Conservation (phyloP, 2,888 invertebrate genomes). For the Drosophila putrida region DNA sequence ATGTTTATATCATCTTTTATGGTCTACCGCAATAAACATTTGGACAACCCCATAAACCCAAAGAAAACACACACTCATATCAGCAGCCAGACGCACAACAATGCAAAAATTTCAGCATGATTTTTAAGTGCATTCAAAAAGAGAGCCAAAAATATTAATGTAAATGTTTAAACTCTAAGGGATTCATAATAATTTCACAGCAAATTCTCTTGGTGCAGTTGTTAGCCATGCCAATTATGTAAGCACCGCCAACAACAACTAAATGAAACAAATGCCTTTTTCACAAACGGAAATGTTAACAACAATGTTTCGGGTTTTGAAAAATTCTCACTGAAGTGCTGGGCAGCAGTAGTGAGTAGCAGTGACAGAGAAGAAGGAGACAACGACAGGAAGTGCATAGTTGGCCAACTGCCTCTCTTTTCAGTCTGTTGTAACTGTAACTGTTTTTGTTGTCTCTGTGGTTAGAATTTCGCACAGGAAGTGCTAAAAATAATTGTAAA, state of each 20-base stretch:
- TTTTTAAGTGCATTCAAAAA: constrained; percentile 50
- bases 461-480: constrained; percentile 61
- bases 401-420: constrained; percentile 35
- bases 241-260: constrained; percentile 21
- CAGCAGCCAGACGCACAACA: constrained; percentile 28
- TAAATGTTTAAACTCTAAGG: constrained; percentile 57
- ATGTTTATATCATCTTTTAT: not conserved
- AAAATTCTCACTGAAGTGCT: constrained; percentile 23
- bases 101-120: constrained; percentile 44
- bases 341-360: not conserved
- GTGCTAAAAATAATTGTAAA: constrained; percentile 58
- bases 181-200: constrained; percentile 62
- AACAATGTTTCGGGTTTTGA: constrained; percentile 39
- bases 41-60: constrained; percentile 11
- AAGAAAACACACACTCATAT: constrained; percentile 11
- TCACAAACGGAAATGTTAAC: constrained; percentile 60
- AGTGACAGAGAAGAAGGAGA: constrained; percentile 12
- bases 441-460: constrained; percentile 33
- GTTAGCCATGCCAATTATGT: constrained; percentile 65
- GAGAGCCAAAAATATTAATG: constrained; percentile 9
- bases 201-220: constrained; percentile 61
- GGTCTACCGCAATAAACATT: constrained; percentile 27
- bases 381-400: constrained; percentile 58
- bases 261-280: constrained; percentile 36
- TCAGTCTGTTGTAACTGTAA: not conserved